Evolutionary conservation across 1,140 invertebrate species (phyloP).

Genomic region (Cherax quadricarinatus): DNA sequence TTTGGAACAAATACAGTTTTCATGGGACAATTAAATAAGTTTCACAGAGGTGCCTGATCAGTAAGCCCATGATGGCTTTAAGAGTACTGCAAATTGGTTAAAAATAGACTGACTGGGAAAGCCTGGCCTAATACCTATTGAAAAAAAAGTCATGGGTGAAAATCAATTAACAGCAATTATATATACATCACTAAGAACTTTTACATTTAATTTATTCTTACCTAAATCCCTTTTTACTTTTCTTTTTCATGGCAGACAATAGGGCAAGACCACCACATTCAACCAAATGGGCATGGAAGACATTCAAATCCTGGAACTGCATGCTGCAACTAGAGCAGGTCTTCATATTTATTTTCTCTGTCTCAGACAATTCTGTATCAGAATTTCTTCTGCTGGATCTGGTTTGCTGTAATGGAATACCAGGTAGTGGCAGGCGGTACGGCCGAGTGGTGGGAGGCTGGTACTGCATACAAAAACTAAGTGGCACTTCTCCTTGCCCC

Average conservation of each 20-base stretch:
- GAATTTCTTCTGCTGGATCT: neutral
- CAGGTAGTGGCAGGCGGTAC: slow-evolving; percentile 3
- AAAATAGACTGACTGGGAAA: too few species aligned
- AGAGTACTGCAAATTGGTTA: too few species aligned
- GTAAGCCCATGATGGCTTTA: too few species aligned
- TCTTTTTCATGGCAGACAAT: slow-evolving; percentile 57
- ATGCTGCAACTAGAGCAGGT: slow-evolving; percentile 48
- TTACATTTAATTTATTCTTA: slow-evolving; percentile 23
- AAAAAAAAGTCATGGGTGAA: too few species aligned
- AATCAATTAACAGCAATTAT: too few species aligned
- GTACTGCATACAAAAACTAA: slow-evolving; percentile 64
- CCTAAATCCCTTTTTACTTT: slow-evolving; percentile 69
- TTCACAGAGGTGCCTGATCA: too few species aligned
- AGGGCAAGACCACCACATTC: slow-evolving; percentile 70
- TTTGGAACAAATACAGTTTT: too few species aligned
- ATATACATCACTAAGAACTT: neutral
- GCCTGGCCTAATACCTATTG: too few species aligned
- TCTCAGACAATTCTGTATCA: neutral
- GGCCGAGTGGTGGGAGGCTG: slow-evolving; percentile 52
- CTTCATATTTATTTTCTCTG: neutral
- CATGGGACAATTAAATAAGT: too few species aligned
- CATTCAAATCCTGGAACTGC: slow-evolving; percentile 14
- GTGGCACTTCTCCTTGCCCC: slow-evolving; percentile 56
- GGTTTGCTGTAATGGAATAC: neutral
- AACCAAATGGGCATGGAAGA: slow-evolving; percentile 68